Base-by-base conservation (phyloP, 2,113 vertebrate genomes). In the Datnioides undecimradiatus region DNA sequence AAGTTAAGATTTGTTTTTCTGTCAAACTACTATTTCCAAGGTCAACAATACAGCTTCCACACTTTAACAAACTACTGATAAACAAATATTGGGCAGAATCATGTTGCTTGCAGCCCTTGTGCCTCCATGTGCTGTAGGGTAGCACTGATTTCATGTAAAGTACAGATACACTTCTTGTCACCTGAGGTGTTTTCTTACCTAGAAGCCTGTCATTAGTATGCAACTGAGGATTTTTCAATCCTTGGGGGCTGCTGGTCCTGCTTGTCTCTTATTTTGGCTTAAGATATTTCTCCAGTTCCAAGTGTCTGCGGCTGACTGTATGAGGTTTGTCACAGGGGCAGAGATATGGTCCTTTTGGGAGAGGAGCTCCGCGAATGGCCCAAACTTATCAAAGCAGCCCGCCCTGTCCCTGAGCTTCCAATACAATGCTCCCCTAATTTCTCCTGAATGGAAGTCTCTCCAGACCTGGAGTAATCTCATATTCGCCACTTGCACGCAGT, bases 401-500 rank as follows among this genome's bases (percentile, higher is more conserved):
- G 60, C 46, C 73, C 40, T 2, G 10, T 76, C 81, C 87, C 81
- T 16, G 0, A 64, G 84, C 69, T 83, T 74, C 49, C 3, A 51
- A 57, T 73, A 84, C 78, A 88, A 90, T 82, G 75, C 83, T 57
- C 41, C 73, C 51, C 82, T 83, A 87, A 79, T 84, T 87, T 88
- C 78, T 78, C 51, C 86, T 68, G 83, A 88, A 91, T 83, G 83
- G 45, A 83, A 73, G 54, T 87, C 87, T 84, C 86, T 45, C 29
- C 52, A 76, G 88, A 87, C 84, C 66, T 12, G 41, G 40, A 59
- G 63, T 91, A 82, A 89, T 89, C 85, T 89, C 80, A 76, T 82
- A 83, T 79, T 85, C 36, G 63, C 77, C 67, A 8, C 84, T 82
- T 80, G 76, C 83, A 74, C 27, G 66, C 73, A 73, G 84, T 57